phyloP scores from a whole-genome alignment of 2,888 invertebrate genomes.

The Stenodera caucasica region DNA sequence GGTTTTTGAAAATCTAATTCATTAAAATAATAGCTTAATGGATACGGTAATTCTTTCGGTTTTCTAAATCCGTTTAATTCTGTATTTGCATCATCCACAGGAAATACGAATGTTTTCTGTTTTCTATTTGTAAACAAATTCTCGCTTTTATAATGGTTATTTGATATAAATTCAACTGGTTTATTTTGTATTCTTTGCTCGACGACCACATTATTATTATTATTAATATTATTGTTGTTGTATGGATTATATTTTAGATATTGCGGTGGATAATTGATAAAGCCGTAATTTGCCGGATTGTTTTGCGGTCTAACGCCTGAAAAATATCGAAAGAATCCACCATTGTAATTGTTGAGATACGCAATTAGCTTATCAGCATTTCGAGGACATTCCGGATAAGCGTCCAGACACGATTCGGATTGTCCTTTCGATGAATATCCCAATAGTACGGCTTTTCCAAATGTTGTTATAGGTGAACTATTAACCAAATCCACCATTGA shows the following conservation, averaged over 20 bases:
- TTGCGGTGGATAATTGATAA: constrained; percentile 14
- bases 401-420: constrained; percentile 61
- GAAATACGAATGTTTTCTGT: constrained; percentile 33
- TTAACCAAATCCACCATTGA: constrained; percentile 60
- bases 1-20: constrained; percentile 45
- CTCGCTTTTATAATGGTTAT: constrained; percentile 10
- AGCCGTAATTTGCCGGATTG: constrained; percentile 33
- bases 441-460: constrained; percentile 74
- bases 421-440: constrained; percentile 71
- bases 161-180: constrained; percentile 20
- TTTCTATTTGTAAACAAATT: constrained; percentile 15
- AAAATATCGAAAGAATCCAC: constrained; percentile 82
- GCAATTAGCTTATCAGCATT: constrained; percentile 72
- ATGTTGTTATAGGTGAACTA: constrained; percentile 69
- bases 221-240: neutral
- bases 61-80: constrained; percentile 22
- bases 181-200: constrained; percentile 25
- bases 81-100: constrained; percentile 17
- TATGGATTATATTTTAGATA: constrained; percentile 7
- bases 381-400: constrained; percentile 74
- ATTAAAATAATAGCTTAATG: constrained; percentile 22
- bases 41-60: constrained; percentile 34
- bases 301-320: constrained; percentile 58
- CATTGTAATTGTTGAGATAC: constrained; percentile 83
- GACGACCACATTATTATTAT: constrained; percentile 17